These are phyloP conservation scores for Scolopax mira DNA, from an alignment of 2,113 vertebrate genomes.

Conservation along the genomic window DNA sequence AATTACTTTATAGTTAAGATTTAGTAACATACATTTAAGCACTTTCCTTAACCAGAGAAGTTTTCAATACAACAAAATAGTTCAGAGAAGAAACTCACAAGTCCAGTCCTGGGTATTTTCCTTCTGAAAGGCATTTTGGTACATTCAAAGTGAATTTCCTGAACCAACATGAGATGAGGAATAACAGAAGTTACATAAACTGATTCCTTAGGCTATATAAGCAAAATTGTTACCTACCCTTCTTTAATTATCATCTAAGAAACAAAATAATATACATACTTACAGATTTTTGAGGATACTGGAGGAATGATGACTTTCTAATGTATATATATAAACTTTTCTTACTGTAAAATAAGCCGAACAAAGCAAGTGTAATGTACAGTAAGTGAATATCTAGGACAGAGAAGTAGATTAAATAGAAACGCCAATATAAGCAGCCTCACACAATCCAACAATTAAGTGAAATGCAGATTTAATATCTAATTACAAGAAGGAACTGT, in stretches of 20 bases:
- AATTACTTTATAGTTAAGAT: neutral
- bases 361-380: neutral
- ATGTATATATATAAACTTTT: neutral
- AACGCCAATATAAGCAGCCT: slow-evolving; percentile 30
- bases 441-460: slow-evolving; percentile 24
- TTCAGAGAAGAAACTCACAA: neutral
- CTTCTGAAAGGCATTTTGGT: neutral
- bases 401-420: slow-evolving; percentile 12
- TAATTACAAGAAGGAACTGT: slow-evolving; percentile 64
- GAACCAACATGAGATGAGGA: neutral
- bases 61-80: neutral
- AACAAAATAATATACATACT: neutral
- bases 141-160: neutral
- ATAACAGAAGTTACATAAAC: neutral
- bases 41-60: neutral
- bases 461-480: slow-evolving; percentile 67
- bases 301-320: neutral
- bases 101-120: neutral
- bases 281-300: neutral
- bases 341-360: neutral
- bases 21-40: neutral
- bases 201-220: neutral
- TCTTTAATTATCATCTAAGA: neutral
- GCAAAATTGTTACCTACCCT: neutral
- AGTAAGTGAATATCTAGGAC: neutral